These are phyloP conservation scores for Bucco capensis DNA, from an alignment of 2,113 vertebrate species.

Conservation along the genomic window DNA sequence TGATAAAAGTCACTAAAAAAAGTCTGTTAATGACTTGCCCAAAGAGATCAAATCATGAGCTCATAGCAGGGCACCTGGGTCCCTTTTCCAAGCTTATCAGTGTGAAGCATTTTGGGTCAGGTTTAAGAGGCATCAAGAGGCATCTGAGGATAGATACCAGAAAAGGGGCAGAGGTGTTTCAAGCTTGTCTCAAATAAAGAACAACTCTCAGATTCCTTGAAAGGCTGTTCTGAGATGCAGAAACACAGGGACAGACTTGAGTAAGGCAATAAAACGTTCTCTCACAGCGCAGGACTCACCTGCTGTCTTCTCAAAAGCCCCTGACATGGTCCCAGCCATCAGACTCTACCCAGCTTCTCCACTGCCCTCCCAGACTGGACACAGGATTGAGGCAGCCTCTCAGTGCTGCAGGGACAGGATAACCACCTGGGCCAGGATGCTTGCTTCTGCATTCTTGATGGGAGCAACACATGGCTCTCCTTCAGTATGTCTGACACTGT, in stretches of 20 bases:
- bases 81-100: not conserved
- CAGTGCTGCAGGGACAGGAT: not conserved
- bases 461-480: fast-evolving
- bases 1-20: not conserved
- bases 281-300: not conserved
- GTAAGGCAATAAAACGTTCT: not conserved
- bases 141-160: not conserved
- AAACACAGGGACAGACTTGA: not conserved
- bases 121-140: not conserved
- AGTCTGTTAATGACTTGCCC: not conserved
- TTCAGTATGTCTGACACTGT: not conserved
- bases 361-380: not conserved
- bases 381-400: not conserved
- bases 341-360: not conserved
- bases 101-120: not conserved
- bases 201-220: not conserved
- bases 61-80: not conserved
- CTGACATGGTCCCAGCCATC: not conserved
- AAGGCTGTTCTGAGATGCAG: not conserved
- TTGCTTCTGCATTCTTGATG: not conserved
- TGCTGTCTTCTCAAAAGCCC: not conserved
- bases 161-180: not conserved
- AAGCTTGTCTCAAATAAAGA: not conserved
- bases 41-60: not conserved
- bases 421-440: not conserved